Conservation (phyloP, 1,140 invertebrate species). For the Lordiphosa mommai region DNA sequence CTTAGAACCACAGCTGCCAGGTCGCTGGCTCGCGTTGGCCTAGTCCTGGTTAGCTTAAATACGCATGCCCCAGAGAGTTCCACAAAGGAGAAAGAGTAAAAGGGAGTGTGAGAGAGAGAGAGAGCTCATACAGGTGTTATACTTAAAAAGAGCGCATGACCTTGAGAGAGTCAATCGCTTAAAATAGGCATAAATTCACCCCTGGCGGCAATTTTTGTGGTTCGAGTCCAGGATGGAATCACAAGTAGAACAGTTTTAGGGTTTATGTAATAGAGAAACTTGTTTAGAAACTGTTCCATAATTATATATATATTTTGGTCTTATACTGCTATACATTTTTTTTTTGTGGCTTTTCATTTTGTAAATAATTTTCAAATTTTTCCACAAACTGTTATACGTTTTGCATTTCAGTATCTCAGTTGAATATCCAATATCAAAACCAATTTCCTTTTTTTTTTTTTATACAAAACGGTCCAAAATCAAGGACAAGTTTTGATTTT, state of each 20-base stretch:
- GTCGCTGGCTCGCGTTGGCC: slow-evolving; percentile 46
- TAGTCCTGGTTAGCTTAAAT: slow-evolving; percentile 47
- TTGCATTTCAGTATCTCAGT: not conserved
- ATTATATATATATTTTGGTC: not conserved
- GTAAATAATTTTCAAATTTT: too few species aligned
- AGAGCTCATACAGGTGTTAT: slow-evolving; percentile 62
- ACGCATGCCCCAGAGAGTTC: slow-evolving; percentile 23
- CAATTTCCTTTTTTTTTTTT: too few species aligned
- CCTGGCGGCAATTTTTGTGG: not conserved
- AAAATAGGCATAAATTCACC: slow-evolving; percentile 16
- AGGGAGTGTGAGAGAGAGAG: not conserved
- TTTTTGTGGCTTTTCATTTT: not conserved
- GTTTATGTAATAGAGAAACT: too few species aligned
- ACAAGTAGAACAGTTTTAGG: not conserved
- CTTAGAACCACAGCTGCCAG: slow-evolving; percentile 15
- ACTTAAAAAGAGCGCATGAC: slow-evolving; percentile 3
- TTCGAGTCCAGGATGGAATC: not conserved
- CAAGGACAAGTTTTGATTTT: too few species aligned
- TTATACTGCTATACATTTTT: not conserved
- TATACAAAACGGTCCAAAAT: too few species aligned
- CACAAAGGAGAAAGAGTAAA: not conserved
- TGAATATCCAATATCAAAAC: not conserved
- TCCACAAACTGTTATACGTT: not conserved
- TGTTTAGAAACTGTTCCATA: not conserved
- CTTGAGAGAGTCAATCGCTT: not conserved